A percentile compares a stretch with the other conserved stretches of the same genome.
These are phyloP conservation scores for Dinomys branickii DNA, from an alignment of 2,113 vertebrate species.

Conservation along the genomic window DNA sequence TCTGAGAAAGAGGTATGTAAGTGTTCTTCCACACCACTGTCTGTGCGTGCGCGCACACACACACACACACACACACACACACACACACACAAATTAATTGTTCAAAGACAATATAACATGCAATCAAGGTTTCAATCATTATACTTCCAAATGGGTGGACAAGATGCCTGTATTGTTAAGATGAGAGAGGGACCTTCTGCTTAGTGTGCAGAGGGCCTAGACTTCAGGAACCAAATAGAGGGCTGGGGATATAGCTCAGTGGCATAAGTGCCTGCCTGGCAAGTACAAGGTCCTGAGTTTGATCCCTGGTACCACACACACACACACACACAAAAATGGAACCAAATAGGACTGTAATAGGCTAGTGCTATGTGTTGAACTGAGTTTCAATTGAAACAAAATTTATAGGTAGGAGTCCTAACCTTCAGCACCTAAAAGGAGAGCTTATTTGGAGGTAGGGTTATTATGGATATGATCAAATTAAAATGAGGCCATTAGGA, in stretches of 20 bases:
- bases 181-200: neutral
- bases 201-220: neutral
- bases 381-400: neutral
- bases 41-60: too few species aligned
- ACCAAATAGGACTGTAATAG: neutral
- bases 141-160: neutral
- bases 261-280: too few species aligned
- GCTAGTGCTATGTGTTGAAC: neutral
- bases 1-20: neutral
- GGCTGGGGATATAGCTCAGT: too few species aligned
- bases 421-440: neutral
- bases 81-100: neutral
- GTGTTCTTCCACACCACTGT: neutral
- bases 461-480: neutral
- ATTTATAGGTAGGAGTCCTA: neutral
- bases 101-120: neutral
- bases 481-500: neutral
- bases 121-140: neutral
- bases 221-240: neutral
- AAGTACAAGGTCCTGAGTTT: too few species aligned
- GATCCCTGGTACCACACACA: too few species aligned
- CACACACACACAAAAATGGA: too few species aligned
- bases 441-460: neutral
- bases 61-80: neutral
- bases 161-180: neutral